phyloP scores from a whole-genome alignment of 2,113 vertebrate genomes.

The Callocephalon fimbriatum region DNA sequence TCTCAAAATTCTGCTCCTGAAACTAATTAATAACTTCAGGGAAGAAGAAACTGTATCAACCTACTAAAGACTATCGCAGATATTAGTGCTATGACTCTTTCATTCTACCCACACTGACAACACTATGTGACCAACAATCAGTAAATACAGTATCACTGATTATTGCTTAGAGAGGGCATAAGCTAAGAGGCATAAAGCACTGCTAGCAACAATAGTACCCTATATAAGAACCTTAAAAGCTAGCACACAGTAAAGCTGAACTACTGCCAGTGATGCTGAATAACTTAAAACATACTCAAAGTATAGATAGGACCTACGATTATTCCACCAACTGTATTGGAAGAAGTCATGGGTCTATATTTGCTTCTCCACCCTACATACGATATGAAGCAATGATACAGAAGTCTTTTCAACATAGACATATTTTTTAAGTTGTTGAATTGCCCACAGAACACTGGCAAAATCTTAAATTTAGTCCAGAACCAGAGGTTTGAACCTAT shows the following conservation, averaged over 20 bases:
- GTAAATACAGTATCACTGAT: background rate
- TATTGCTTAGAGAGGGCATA: background rate
- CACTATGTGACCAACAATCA: rapidly evolving
- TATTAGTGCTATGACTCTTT: background rate
- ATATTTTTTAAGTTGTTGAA: background rate
- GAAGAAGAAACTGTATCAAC: background rate
- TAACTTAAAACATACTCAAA: background rate
- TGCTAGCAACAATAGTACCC: background rate
- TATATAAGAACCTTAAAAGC: background rate
- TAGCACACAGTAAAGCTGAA: background rate
- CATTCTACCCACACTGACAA: background rate
- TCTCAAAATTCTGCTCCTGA: background rate
- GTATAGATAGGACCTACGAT: background rate
- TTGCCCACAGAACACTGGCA: background rate
- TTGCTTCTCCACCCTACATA: background rate
- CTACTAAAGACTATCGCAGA: background rate
- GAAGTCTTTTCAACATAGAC: background rate
- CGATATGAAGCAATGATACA: background rate
- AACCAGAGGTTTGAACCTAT: background rate
- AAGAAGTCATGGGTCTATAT: background rate
- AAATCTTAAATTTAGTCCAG: background rate
- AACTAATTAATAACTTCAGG: background rate
- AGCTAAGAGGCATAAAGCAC: background rate
- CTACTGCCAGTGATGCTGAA: background rate
- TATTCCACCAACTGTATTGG: background rate